Percentiles rank a stretch among this genome's conserved stretches.
Conservation (phyloP, 2,888 invertebrate genomes). For the Tenodera sinensis region DNA sequence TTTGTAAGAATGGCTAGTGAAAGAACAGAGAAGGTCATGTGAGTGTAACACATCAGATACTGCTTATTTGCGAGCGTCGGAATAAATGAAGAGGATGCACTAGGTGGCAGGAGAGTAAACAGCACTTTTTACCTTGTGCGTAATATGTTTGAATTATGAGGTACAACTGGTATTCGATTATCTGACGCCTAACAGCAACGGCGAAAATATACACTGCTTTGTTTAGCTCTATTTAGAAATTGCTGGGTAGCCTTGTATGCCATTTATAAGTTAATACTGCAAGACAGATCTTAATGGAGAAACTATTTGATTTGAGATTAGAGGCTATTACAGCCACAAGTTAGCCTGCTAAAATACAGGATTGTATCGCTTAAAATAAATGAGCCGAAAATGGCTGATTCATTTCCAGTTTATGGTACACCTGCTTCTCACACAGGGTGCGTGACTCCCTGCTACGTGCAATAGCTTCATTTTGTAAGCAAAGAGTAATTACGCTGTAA, state of each 20-base stretch:
- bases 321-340: neutral
- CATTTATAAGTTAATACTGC: neutral
- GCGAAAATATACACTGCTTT: neutral
- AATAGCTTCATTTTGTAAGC: neutral
- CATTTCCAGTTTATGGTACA: neutral
- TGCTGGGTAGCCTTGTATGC: neutral
- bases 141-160: neutral
- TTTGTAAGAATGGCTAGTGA: too few species aligned
- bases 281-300: neutral
- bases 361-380: neutral
- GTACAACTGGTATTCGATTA: neutral
- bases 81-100: too few species aligned
- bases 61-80: too few species aligned
- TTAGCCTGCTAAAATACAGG: neutral
- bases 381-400: neutral
- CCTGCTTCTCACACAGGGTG: neutral
- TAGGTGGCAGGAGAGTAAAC: too few species aligned
- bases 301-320: neutral
- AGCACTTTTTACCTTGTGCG: neutral
- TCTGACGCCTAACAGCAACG: neutral
- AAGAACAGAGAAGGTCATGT: too few species aligned
- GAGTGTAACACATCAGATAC: too few species aligned
- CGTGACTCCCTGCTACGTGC: neutral
- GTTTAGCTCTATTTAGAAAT: neutral
- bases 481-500: neutral